Evolutionary conservation across 2,888 invertebrate genomes (phyloP), one percentile per base, ranked within the genome.

Genomic region (Chymomyza caudatula): DNA sequence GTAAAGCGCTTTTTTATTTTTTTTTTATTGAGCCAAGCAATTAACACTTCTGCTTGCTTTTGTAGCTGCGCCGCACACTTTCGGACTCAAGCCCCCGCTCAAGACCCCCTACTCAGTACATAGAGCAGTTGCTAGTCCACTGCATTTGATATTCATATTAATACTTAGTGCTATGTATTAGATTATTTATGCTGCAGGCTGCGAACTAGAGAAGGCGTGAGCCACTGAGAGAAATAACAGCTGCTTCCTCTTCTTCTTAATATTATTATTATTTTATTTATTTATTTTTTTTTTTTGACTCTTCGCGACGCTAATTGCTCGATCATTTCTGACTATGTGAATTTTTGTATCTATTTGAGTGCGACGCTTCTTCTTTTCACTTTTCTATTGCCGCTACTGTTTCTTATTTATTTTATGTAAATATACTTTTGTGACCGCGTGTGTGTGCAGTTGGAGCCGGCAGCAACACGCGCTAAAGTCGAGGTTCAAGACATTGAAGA

Each of bases 21-120:
- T 49, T 73, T 76, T 83, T 75, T 87, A 85, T 87, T 88, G 85
- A 75, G 74, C 77, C 70, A 79, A 76, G 70, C 69, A 77, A 77
- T 87, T 87, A 88, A 77, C 87, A 86, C 86, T 78, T 82, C 74
- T 72, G 65, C 64, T 69, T 68, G 78, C 84, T 81, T 68, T 75
- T 67, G 57, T 67, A 64, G 67, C 63, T 49, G 64, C 65, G 67
- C 63, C 53, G 64, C 42, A n/a, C 47, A 63, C 23, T 67, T 64
- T 56, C 29, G 56, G 55, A 56, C 58, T 43, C 42, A 58, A 15
- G 60, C 25, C 60, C 55, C 71, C 64, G 55, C 47, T 8, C 22
- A n/a, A 19, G 20, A 17, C 51, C 44, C 52, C 54, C 29, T 63
- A 54, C 42, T 47, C 53, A 42, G 25, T 55, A 62, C 63, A 49